Conservation (phyloP, 2,888 invertebrate genomes). For the Erebia epiphron region DNA sequence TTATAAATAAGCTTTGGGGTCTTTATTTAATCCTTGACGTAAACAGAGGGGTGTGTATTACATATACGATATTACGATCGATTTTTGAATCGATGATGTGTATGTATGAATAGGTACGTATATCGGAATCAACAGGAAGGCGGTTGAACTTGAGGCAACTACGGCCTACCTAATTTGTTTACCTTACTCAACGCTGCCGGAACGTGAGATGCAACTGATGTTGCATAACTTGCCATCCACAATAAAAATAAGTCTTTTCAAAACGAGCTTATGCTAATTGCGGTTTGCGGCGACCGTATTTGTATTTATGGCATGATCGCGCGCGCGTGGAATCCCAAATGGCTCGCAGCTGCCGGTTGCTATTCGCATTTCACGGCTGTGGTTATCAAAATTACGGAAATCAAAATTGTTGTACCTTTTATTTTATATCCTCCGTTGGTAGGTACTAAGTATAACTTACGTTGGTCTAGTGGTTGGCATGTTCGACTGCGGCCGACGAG, state of each 20-base stretch:
- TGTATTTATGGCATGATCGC: constrained; percentile 65
- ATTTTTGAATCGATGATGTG: too few relatives aligned
- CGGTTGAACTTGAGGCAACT: constrained; percentile 1
- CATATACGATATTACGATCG: too few relatives aligned
- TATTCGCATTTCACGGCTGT: constrained; percentile 48
- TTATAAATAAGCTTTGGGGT: too few relatives aligned
- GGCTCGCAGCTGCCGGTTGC: constrained; percentile 57
- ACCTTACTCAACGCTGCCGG: constrained; percentile 6
- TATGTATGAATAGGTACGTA: not conserved
- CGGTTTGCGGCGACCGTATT: constrained; percentile 72
- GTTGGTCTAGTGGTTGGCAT: too few relatives aligned
- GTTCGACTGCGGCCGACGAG: too few relatives aligned
- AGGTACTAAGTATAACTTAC: too few relatives aligned
- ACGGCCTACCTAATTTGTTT: constrained; percentile 7
- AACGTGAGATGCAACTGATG: constrained; percentile 30
- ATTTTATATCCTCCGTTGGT: too few relatives aligned
- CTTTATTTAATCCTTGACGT: too few relatives aligned
- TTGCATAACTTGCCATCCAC: constrained; percentile 50
- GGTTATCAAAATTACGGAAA: constrained; percentile 52
- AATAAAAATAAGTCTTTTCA: constrained; percentile 52
- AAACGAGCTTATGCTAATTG: constrained; percentile 68
- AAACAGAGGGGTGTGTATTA: too few relatives aligned
- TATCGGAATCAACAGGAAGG: constrained; percentile 2
- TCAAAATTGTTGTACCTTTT: constrained; percentile 45
- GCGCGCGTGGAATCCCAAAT: constrained; percentile 66